These are phyloP conservation scores for Saxidomus purpurata DNA, from an alignment of 1,140 invertebrate genomes.

Conservation along the genomic window DNA sequence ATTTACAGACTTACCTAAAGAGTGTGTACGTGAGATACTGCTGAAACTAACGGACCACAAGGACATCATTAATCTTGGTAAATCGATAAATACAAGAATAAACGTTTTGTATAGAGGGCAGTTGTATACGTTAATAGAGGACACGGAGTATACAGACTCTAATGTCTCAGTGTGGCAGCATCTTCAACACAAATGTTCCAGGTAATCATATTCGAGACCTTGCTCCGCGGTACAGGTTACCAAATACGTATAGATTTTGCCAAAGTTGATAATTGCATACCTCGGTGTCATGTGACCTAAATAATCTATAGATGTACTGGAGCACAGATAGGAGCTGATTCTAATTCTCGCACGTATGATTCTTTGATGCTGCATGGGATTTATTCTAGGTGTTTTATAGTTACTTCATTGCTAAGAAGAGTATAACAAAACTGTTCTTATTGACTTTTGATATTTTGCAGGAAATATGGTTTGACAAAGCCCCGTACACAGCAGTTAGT, in stretches of 20 bases:
- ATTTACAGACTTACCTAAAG: slow-evolving; percentile 52
- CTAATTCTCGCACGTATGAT: too few relatives aligned
- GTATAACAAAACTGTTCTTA: too few relatives aligned
- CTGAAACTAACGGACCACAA: slow-evolving; percentile 42
- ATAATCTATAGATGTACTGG: too few relatives aligned
- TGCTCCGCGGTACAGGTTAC: too few relatives aligned
- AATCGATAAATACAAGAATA: too few relatives aligned
- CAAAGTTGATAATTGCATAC: too few relatives aligned
- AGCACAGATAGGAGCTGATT: too few relatives aligned
- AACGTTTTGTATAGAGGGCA: slow-evolving; percentile 44
- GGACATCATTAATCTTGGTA: slow-evolving; percentile 41
- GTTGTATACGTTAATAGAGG: neutral
- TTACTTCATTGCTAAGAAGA: too few relatives aligned
- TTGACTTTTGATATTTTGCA: neutral
- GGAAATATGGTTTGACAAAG: slow-evolving; percentile 39
- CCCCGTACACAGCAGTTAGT: slow-evolving; percentile 30
- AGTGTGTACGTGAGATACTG: slow-evolving; percentile 48
- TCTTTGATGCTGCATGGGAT: too few relatives aligned
- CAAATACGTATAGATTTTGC: too few relatives aligned
- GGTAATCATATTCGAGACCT: neutral
- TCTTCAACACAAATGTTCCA: slow-evolving; percentile 20
- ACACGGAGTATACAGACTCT: neutral
- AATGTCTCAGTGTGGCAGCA: slow-evolving; percentile 3
- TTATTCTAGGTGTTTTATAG: too few relatives aligned
- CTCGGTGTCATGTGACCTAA: too few relatives aligned